Evolutionary conservation across 2,888 invertebrate species (phyloP).

Genomic region (Chrysolina americana): DNA sequence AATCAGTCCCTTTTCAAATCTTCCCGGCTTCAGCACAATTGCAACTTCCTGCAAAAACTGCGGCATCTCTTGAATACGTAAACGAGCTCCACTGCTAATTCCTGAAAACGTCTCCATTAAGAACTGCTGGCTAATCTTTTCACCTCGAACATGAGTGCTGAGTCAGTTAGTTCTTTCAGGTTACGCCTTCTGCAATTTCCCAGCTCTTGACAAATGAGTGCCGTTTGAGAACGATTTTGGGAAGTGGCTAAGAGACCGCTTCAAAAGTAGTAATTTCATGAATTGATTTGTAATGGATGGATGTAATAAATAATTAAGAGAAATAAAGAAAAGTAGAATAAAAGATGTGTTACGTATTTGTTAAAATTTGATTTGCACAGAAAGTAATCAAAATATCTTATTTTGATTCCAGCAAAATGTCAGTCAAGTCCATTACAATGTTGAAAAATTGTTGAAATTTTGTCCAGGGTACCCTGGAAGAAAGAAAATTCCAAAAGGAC

Average conservation of each 20-base stretch:
- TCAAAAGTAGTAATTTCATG: background rate
- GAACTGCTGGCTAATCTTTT: conserved; percentile 58
- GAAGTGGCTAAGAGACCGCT: background rate
- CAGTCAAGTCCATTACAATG: too few relatives aligned
- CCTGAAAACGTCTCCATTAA: conserved; percentile 50
- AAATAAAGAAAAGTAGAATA: too few relatives aligned
- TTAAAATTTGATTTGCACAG: too few relatives aligned
- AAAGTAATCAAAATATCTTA: too few relatives aligned
- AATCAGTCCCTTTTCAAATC: background rate
- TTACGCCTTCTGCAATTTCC: conserved; percentile 63
- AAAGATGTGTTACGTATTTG: too few relatives aligned
- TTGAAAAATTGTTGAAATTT: too few relatives aligned
- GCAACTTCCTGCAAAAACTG: background rate
- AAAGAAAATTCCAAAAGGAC: too few relatives aligned
- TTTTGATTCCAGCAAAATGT: too few relatives aligned
- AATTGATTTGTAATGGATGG: too few relatives aligned
- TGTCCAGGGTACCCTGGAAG: too few relatives aligned
- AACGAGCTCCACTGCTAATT: conserved; percentile 13
- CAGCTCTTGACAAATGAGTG: conserved; percentile 67
- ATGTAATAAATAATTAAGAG: too few relatives aligned
- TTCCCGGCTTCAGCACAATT: background rate
- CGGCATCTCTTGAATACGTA: conserved; percentile 4
- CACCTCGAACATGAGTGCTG: conserved; percentile 63
- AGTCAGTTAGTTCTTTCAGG: conserved; percentile 60
- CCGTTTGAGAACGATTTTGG: conserved; percentile 64